Evolutionary conservation across 2,113 vertebrate species (phyloP).

Genomic region (Phalacrocorax brasilianus): DNA sequence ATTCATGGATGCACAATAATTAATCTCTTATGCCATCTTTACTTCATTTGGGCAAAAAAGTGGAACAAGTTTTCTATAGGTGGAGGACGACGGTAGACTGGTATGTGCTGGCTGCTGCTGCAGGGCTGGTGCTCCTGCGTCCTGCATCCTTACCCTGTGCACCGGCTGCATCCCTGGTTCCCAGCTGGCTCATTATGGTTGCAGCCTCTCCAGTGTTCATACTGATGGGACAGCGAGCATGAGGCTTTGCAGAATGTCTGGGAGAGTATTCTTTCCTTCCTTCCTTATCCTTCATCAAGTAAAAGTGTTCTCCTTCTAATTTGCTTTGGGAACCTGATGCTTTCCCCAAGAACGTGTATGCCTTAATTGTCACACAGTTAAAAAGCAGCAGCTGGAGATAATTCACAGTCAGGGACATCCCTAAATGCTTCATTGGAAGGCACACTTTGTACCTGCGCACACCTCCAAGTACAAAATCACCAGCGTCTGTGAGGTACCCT

Average conservation of each 20-base stretch:
- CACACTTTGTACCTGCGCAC: accelerated
- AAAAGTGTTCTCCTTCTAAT: not conserved
- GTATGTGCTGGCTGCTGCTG: no score
- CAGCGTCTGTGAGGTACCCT: accelerated
- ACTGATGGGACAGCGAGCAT: accelerated
- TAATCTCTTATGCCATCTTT: not conserved
- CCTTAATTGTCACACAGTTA: not conserved
- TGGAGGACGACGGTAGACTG: accelerated
- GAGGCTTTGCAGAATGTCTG: not conserved
- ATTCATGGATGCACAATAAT: not conserved
- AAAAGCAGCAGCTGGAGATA: not conserved
- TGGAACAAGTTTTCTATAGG: not conserved
- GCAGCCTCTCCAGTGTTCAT: accelerated
- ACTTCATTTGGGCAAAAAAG: not conserved
- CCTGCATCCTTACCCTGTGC: not conserved
- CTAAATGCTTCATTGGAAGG: not conserved
- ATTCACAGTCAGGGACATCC: not conserved
- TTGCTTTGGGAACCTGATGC: not conserved
- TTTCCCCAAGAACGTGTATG: not conserved
- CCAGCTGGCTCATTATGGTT: not conserved
- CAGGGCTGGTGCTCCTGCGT: not conserved
- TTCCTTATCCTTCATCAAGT: not conserved
- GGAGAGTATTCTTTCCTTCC: not conserved
- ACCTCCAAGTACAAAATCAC: accelerated
- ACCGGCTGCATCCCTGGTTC: not conserved